Conservation (phyloP, 2,113 vertebrate species). For the Antechinus stuartii region DNA sequence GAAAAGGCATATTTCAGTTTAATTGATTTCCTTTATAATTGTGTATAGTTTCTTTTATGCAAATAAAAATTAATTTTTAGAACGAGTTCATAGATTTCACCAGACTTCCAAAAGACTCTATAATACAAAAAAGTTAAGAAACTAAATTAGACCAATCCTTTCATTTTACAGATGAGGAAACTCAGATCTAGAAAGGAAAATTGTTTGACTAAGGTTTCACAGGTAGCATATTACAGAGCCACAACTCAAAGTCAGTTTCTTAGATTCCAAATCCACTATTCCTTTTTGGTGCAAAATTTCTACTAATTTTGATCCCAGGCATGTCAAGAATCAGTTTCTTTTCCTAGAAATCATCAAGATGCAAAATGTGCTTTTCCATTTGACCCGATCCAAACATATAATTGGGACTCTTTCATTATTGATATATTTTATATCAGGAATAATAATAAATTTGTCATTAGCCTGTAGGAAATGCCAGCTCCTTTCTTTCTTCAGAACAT, state of each 20-base stretch:
- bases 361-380: background rate
- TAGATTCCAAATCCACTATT: background rate
- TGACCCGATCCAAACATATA: background rate
- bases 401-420: background rate
- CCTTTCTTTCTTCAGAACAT: background rate
- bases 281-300: background rate
- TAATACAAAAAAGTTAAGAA: background rate
- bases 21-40: background rate
- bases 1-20: background rate
- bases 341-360: background rate
- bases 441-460: background rate
- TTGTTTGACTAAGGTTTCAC: background rate
- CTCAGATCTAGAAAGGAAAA: background rate
- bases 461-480: background rate
- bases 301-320: background rate
- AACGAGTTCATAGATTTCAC: background rate
- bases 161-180: background rate
- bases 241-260: background rate
- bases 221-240: background rate
- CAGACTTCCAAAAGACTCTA: background rate
- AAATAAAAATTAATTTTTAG: background rate
- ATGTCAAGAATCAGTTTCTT: background rate
- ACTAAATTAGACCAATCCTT: background rate
- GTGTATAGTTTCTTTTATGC: background rate
- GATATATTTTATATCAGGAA: background rate